phyloP scores from a whole-genome alignment of 2,797 vertebrate species.

The Acipenser transmontanus region DNA sequence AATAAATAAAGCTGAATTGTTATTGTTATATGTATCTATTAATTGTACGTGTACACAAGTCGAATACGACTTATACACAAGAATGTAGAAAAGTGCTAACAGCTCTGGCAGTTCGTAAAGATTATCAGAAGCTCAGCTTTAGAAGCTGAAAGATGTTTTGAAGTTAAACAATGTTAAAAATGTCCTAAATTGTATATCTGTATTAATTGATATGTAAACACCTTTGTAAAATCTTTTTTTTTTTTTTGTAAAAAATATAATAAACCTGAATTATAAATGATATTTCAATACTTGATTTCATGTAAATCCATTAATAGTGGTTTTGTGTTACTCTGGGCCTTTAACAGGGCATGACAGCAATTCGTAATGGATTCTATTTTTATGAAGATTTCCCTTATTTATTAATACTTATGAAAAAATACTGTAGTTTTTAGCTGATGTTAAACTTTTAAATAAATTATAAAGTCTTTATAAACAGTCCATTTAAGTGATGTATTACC shows the following conservation, averaged over 20 bases:
- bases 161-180: neutral
- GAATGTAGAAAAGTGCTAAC: neutral
- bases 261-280: too few relatives aligned
- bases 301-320: too few relatives aligned
- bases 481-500: conserved; percentile 25
- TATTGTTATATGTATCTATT: too few relatives aligned
- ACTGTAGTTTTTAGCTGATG: conserved; percentile 30
- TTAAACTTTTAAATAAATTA: conserved; percentile 15
- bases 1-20: too few relatives aligned
- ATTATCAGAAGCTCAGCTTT: neutral
- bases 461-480: conserved; percentile 14
- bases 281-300: too few relatives aligned
- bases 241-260: too few relatives aligned
- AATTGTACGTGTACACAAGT: too few relatives aligned
- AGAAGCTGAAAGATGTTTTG: neutral
- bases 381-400: conserved; percentile 46
- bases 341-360: too few relatives aligned
- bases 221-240: neutral
- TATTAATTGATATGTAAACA: neutral
- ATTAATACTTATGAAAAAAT: conserved; percentile 43
- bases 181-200: neutral
- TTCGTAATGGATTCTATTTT: too few relatives aligned
- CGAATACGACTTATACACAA: too few relatives aligned
- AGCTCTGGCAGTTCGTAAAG: neutral
- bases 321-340: too few relatives aligned